Conservation (phyloP, 2,888 invertebrate genomes). For the Xylophagus ater region DNA sequence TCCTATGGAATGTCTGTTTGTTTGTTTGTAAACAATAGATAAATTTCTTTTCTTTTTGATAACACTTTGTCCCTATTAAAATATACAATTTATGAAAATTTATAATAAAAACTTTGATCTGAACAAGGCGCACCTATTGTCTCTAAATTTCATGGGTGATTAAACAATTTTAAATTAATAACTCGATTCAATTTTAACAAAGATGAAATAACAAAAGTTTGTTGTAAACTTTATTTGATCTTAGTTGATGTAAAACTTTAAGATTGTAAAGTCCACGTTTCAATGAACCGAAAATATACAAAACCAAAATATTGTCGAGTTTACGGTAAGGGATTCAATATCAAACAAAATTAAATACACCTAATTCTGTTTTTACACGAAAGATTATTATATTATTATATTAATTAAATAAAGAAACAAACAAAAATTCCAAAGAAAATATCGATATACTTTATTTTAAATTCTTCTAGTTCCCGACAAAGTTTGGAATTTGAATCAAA, state of each 20-base stretch:
- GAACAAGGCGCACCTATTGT: not conserved
- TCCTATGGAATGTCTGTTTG: too few species aligned
- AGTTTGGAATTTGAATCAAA: constrained; percentile 60
- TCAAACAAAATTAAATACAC: constrained; percentile 2
- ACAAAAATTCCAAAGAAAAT: not conserved
- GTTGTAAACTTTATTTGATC: not conserved
- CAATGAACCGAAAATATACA: constrained; percentile 1
- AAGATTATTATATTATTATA: not conserved
- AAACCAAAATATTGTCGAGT: constrained; percentile 10
- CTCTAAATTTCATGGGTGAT: not conserved
- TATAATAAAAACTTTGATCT: too few species aligned
- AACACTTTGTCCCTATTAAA: too few species aligned
- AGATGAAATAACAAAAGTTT: not conserved
- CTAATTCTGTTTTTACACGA: not conserved
- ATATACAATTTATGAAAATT: too few species aligned
- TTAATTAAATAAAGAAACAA: not conserved
- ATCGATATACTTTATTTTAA: constrained; percentile 2
- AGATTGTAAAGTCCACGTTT: constrained; percentile 2
- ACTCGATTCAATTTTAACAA: not conserved
- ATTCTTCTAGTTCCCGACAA: constrained; percentile 53
- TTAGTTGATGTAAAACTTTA: not conserved
- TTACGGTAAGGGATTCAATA: constrained; percentile 13
- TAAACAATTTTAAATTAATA: not conserved
- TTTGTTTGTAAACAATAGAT: too few species aligned
- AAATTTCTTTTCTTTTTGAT: too few species aligned